Conservation (phyloP, 2,797 vertebrate genomes). For the Notolabrus celidotus region DNA sequence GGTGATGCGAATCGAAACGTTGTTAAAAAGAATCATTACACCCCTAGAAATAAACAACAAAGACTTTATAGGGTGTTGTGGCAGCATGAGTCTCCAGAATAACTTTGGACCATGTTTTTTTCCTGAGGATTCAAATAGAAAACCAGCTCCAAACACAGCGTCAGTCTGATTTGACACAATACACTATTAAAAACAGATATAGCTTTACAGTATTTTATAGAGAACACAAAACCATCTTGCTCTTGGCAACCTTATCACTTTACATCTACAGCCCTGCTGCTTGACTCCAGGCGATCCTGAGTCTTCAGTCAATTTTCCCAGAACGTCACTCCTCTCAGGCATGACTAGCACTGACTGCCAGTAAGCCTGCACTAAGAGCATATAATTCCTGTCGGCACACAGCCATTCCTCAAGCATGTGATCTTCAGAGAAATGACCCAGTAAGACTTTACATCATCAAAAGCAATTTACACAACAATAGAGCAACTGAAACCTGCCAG, state of each 20-base stretch:
- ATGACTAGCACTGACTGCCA: constrained; percentile 24
- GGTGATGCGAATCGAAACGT: too few species aligned
- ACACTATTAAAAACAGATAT: too few species aligned
- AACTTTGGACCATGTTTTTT: too few species aligned
- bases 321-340: constrained; percentile 4
- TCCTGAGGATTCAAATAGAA: too few species aligned
- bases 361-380: constrained; percentile 31
- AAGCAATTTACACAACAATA: not conserved
- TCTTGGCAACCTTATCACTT: not conserved
- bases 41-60: too few species aligned
- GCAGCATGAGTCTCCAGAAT: too few species aligned
- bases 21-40: too few species aligned
- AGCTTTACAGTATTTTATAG: too few species aligned
- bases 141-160: too few species aligned
- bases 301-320: not conserved
- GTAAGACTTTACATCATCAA: not conserved
- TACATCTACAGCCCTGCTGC: not conserved
- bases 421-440: not conserved
- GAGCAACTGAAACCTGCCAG: too few species aligned
- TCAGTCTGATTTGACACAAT: too few species aligned
- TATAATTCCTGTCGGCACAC: constrained; percentile 11
- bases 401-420: constrained; percentile 1
- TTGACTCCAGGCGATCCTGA: not conserved
- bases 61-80: too few species aligned
- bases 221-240: not conserved